Conservation (phyloP, 2,797 vertebrate species). For the Numenius phaeopus region DNA sequence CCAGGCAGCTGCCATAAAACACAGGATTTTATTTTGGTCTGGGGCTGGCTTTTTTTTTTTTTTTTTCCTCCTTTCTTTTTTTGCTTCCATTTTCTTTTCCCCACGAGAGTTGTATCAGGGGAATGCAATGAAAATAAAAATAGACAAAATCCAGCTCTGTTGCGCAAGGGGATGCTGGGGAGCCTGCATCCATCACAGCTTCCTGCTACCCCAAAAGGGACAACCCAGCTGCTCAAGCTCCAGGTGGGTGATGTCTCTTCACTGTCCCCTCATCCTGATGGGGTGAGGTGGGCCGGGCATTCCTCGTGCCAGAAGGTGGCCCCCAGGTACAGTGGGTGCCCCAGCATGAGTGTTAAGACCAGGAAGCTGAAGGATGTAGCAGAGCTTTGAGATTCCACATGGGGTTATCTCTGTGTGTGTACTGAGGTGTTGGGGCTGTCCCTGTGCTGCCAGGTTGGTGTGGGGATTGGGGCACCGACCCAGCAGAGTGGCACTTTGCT, state of each 20-base stretch:
- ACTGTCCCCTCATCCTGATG: fast-evolving
- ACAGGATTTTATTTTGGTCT: background rate
- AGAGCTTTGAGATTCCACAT: fast-evolving
- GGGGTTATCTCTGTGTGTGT: background rate
- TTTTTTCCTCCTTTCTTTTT: no score
- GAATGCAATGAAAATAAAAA: conserved; percentile 34
- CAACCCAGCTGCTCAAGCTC: background rate
- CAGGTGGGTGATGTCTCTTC: background rate
- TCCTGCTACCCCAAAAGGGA: background rate
- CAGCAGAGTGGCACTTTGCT: background rate
- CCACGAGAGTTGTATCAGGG: background rate
- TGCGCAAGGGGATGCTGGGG: background rate
- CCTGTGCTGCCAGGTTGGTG: fast-evolving
- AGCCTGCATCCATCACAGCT: background rate
- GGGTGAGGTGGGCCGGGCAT: background rate
- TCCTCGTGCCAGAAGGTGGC: fast-evolving
- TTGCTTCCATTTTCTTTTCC: background rate
- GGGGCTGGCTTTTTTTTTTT: background rate
- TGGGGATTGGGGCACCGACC: background rate
- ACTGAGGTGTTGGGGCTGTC: fast-evolving
- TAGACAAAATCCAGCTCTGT: background rate
- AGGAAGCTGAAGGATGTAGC: background rate
- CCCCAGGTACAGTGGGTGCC: background rate
- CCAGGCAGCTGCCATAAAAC: background rate
- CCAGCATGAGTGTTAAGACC: background rate